phyloP scores from a whole-genome alignment of 1,140 invertebrate species.

The Drosophila kanapiae region DNA sequence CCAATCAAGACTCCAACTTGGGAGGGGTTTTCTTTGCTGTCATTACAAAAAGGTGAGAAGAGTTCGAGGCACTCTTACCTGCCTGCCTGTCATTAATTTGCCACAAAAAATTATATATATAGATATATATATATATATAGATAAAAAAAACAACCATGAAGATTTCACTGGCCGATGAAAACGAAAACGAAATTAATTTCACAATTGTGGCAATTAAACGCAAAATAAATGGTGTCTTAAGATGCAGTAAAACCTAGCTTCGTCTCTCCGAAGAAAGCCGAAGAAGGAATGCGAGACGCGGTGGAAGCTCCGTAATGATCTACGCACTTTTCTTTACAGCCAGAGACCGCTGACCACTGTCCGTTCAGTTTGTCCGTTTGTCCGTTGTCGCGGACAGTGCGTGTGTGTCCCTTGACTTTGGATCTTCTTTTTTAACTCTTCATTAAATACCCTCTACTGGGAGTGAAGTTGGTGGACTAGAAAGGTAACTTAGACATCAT shows the following conservation, averaged over 20 bases:
- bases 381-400: conserved; percentile 8
- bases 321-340: conserved; percentile 72
- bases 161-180: conserved; percentile 76
- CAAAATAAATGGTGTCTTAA: conserved; percentile 74
- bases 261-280: conserved; percentile 24
- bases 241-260: conserved; percentile 41
- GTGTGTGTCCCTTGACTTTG: conserved; percentile 34
- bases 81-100: conserved; percentile 12
- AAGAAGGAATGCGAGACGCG: conserved; percentile 35
- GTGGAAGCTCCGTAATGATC: conserved; percentile 67
- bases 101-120: conserved; percentile 3
- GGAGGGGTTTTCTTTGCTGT: conserved; percentile 2
- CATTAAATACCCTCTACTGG: conserved; percentile 23
- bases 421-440: conserved; percentile 23
- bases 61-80: conserved; percentile 19
- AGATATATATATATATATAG: background rate
- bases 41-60: conserved; percentile 12
- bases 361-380: conserved; percentile 2
- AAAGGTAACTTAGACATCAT: too few relatives aligned
- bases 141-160: conserved; percentile 25
- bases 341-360: conserved; percentile 4
- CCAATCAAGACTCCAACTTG: conserved; percentile 6
- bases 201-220: conserved; percentile 81
- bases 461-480: background rate
- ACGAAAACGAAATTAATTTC: conserved; percentile 80